These are phyloP conservation scores for Actinopyga echinites DNA, from an alignment of 53 echinoderm and acorn worm genomes.

Conservation along the genomic window DNA sequence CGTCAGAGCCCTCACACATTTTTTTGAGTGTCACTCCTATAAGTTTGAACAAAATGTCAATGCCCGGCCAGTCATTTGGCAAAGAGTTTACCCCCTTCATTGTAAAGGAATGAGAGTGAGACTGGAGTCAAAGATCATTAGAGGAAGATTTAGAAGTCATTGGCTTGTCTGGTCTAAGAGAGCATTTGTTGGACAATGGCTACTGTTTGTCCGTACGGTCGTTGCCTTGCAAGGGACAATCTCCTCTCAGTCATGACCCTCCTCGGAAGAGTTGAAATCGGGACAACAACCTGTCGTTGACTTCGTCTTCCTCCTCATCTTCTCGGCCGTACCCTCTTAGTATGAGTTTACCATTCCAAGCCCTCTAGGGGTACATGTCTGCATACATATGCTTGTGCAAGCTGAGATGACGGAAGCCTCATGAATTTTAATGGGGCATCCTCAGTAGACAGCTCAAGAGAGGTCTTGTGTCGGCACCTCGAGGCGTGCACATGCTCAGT, in stretches of 20 bases:
- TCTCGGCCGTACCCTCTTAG: constrained; percentile 32
- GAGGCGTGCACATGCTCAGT: constrained; percentile 31
- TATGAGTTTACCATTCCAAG: constrained; percentile 37
- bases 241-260: constrained; percentile 42
- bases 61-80: constrained; percentile 41
- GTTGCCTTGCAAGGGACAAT: constrained; percentile 34
- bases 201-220: constrained; percentile 44
- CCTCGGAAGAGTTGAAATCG: constrained; percentile 34
- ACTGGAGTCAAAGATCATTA: constrained; percentile 35
- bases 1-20: constrained; percentile 11
- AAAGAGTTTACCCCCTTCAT: background rate
- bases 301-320: constrained; percentile 9
- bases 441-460: constrained; percentile 40
- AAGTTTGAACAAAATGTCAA: constrained; percentile 17
- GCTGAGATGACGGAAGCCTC: constrained; percentile 37
- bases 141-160: constrained; percentile 32
- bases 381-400: constrained; percentile 20
- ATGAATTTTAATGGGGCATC: constrained; percentile 48
- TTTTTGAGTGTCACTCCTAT: constrained; percentile 28
- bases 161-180: background rate
- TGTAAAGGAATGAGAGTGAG: constrained; percentile 7
- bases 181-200: constrained; percentile 30
- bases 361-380: constrained; percentile 47
- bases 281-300: constrained; percentile 46
- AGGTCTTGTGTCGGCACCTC: constrained; percentile 40